Conservation (phyloP, 2,888 invertebrate genomes). For the Ephialtes manifestator region DNA sequence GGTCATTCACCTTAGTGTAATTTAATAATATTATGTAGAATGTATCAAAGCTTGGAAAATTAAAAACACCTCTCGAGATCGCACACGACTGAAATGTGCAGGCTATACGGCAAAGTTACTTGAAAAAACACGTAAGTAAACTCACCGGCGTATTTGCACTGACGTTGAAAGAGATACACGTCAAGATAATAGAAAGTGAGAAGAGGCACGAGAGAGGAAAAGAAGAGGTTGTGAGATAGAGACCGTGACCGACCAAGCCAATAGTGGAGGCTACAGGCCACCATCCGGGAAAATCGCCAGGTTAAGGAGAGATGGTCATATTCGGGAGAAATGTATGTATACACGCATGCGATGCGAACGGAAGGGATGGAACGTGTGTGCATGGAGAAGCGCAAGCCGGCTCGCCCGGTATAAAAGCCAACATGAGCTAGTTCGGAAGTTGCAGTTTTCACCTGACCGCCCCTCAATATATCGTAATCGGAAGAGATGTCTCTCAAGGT, state of each 20-base stretch:
- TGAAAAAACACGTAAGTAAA: too few species aligned
- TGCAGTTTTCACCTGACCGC: conserved; percentile 82
- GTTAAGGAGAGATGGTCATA: conserved; percentile 18
- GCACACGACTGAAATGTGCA: too few species aligned
- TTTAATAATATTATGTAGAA: too few species aligned
- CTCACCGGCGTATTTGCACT: too few species aligned
- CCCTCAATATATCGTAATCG: conserved; percentile 76
- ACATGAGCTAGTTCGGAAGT: conserved; percentile 79
- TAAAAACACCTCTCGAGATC: too few species aligned
- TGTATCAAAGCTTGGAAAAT: too few species aligned
- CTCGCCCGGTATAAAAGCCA: conserved; percentile 81
- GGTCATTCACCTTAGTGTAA: too few species aligned
- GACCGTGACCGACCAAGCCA: conserved; percentile 34
- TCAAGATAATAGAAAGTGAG: too few species aligned
- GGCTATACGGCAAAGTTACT: too few species aligned
- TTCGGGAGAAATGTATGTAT: conserved; percentile 37
- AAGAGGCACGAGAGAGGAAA: conserved; percentile 15
- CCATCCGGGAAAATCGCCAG: conserved; percentile 49
- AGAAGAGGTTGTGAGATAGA: conserved; percentile 1
- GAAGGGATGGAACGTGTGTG: conserved; percentile 59
- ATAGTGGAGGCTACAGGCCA: conserved; percentile 2
- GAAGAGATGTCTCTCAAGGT: conserved; percentile 82
- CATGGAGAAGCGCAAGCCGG: conserved; percentile 69
- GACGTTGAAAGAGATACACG: too few species aligned
- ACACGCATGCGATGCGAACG: conserved; percentile 14